Percentiles rank a stretch among this genome's conserved stretches.
Conservation (phyloP, 2,797 vertebrate genomes). For the Pangasius larnaudii region DNA sequence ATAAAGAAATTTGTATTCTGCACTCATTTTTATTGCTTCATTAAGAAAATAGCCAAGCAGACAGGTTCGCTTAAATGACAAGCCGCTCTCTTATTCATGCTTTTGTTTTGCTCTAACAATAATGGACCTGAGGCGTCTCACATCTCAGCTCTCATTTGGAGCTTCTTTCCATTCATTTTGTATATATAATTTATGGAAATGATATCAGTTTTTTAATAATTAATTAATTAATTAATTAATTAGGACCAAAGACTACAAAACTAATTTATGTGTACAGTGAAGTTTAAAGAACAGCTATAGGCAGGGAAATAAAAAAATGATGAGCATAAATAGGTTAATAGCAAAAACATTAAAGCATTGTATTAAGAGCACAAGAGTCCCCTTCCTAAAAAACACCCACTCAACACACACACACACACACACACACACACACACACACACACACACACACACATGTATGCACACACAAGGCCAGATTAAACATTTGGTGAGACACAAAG, state of each 20-base stretch:
- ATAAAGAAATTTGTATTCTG: conserved; percentile 62
- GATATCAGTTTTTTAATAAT: not conserved
- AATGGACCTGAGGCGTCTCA: conserved; percentile 68
- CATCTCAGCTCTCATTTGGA: conserved; percentile 56
- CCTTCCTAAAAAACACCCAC: not conserved
- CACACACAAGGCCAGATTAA: not conserved
- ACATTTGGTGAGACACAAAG: not conserved
- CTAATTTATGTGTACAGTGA: not conserved
- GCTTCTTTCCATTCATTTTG: not conserved
- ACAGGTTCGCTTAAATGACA: conserved; percentile 68
- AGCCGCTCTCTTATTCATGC: conserved; percentile 55
- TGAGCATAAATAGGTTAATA: not conserved
- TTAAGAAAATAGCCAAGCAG: conserved; percentile 31
- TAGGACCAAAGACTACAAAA: not conserved
- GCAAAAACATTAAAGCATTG: not conserved
- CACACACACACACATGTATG: not conserved
- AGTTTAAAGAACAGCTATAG: not conserved
- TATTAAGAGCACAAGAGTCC: not conserved
- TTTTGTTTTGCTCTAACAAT: conserved; percentile 65
- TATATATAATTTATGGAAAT: not conserved
- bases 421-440: not conserved
- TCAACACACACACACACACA: not conserved
- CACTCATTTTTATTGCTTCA: conserved; percentile 60
- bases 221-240: not conserved
- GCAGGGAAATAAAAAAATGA: too few relatives aligned